phyloP scores from a whole-genome alignment of 2,797 vertebrate genomes.

The Telmatherina bonti region DNA sequence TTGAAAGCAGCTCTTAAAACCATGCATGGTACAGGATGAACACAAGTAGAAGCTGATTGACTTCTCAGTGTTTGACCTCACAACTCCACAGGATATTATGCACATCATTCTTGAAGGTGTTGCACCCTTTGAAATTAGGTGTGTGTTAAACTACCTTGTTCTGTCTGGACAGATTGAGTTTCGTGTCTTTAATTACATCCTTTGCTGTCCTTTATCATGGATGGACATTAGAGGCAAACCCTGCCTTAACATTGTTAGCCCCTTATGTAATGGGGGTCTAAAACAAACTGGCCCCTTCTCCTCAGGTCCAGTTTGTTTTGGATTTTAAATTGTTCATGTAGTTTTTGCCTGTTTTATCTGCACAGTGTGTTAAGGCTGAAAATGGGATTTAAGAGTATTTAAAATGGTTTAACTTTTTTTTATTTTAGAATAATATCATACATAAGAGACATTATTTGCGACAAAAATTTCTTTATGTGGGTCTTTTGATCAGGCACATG shows the following conservation, averaged over 20 bases:
- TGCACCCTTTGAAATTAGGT: slow-evolving; percentile 9
- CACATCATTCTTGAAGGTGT: slow-evolving; percentile 1
- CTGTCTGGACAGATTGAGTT: slow-evolving; percentile 1
- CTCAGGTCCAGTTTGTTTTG: slow-evolving; percentile 23
- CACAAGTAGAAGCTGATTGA: slow-evolving; percentile 33
- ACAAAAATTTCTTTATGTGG: slow-evolving; percentile 12
- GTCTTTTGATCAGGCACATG: slow-evolving; percentile 1
- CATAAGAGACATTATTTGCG: slow-evolving; percentile 11
- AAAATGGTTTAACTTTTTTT: slow-evolving; percentile 17
- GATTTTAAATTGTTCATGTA: slow-evolving; percentile 23
- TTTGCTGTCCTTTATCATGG: no score
- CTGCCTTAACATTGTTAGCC: no score
- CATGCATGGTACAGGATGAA: slow-evolving; percentile 39
- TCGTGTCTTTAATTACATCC: no score
- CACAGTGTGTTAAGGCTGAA: slow-evolving; percentile 15
- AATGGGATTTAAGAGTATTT: no score
- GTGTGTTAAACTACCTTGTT: slow-evolving; percentile 6
- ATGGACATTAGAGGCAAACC: no score
- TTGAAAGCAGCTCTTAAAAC: slow-evolving; percentile 43
- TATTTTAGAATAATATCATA: slow-evolving; percentile 11
- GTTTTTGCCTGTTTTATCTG: slow-evolving; percentile 14
- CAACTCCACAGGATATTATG: slow-evolving; percentile 15
- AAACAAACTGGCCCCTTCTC: no score
- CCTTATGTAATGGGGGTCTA: no score
- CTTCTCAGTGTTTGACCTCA: slow-evolving; percentile 46